Conservation (phyloP, 1,140 invertebrate species). For the Linepithema humile region DNA sequence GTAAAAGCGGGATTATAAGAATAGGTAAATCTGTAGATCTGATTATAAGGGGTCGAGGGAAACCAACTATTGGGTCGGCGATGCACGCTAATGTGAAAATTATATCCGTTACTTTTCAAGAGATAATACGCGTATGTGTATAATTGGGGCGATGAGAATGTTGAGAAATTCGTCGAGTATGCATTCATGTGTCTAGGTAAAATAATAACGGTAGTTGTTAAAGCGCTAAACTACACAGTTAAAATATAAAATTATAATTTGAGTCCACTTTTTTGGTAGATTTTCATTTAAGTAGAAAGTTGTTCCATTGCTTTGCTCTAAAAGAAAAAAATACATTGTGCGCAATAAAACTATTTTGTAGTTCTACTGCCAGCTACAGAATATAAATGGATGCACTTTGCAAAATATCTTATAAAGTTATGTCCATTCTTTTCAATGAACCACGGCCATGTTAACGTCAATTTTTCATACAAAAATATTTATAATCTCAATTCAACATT, state of each 20-base stretch:
- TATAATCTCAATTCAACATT: too few species aligned
- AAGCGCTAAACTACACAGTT: neutral
- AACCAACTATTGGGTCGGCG: neutral
- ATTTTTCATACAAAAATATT: too few species aligned
- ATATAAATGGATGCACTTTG: too few species aligned
- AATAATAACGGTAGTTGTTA: neutral
- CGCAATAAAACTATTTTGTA: too few species aligned
- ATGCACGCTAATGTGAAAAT: slow-evolving; percentile 6
- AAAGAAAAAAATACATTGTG: too few species aligned
- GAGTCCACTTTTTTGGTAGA: too few species aligned
- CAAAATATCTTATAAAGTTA: too few species aligned
- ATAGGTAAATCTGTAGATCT: slow-evolving; percentile 63
- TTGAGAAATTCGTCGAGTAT: neutral
- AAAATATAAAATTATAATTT: too few species aligned
- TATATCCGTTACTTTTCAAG: slow-evolving; percentile 17
- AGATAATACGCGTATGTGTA: neutral
- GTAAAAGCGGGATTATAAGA: slow-evolving; percentile 63
- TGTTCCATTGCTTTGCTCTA: too few species aligned
- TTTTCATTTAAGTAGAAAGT: neutral
- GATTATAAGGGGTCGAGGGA: slow-evolving; percentile 58
- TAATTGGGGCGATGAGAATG: neutral
- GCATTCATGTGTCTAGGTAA: neutral
- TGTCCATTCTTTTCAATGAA: too few species aligned
- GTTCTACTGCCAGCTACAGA: too few species aligned
- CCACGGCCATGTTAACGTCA: too few species aligned